Evolutionary conservation across 2,797 vertebrate genomes (phyloP).

Genomic region (Esox lucius): DNA sequence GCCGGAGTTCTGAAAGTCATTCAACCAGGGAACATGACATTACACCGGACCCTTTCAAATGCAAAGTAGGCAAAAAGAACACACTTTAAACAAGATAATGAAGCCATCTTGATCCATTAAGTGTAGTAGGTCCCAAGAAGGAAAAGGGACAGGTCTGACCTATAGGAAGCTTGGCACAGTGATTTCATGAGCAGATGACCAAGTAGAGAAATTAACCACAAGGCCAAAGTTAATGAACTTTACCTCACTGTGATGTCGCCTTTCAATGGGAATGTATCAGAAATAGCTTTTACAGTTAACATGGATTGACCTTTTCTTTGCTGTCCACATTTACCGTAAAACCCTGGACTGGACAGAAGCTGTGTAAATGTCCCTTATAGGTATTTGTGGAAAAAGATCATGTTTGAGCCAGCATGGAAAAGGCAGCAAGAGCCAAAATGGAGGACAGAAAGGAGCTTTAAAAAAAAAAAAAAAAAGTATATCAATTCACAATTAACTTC

Average conservation of each 20-base stretch:
- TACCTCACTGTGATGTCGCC: slow-evolving; percentile 23
- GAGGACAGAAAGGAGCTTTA: slow-evolving; percentile 33
- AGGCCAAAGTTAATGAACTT: slow-evolving; percentile 21
- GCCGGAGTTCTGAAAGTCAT: background rate
- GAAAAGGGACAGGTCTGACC: background rate
- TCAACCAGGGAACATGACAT: slow-evolving; percentile 27
- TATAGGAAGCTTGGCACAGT: slow-evolving; percentile 27
- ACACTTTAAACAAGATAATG: slow-evolving; percentile 16
- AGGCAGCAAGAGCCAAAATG: slow-evolving; percentile 17
- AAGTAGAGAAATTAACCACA: slow-evolving; percentile 28
- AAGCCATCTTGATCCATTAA: background rate
- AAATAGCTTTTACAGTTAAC: slow-evolving; percentile 25
- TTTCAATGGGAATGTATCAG: slow-evolving; percentile 50
- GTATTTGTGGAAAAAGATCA: slow-evolving; percentile 29
- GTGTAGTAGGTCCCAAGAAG: background rate
- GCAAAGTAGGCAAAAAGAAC: slow-evolving; percentile 29
- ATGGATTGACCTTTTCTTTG: slow-evolving; percentile 21
- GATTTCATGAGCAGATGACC: slow-evolving; percentile 26
- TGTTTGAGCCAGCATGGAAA: slow-evolving; percentile 12
- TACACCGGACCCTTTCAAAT: slow-evolving; percentile 32
- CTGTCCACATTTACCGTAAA: background rate
- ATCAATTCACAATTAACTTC: slow-evolving; percentile 39
- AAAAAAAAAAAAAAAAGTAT: slow-evolving; percentile 24
- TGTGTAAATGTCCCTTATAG: slow-evolving; percentile 27
- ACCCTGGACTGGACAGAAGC: background rate